These are phyloP conservation scores for Drosophila teissieri DNA, from an alignment of 1,140 invertebrate species.

Conservation along the genomic window DNA sequence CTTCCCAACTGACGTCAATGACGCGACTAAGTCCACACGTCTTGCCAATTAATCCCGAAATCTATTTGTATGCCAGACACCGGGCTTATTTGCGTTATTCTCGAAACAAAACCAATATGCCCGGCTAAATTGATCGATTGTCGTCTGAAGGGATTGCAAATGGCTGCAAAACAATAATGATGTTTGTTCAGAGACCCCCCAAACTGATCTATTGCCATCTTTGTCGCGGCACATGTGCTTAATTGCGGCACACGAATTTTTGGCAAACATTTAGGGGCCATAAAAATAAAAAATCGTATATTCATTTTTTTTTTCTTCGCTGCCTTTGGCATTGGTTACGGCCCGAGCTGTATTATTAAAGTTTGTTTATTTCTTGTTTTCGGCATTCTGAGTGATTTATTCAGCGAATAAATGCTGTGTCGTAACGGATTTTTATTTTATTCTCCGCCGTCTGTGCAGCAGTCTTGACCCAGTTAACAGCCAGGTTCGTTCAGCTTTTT, in stretches of 20 bases:
- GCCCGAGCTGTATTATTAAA: conserved; percentile 22
- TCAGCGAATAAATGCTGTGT: conserved; percentile 22
- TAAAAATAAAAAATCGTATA: conserved; percentile 46
- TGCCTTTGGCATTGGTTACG: conserved; percentile 58
- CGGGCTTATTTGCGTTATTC: conserved; percentile 16
- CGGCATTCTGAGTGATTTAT: conserved; percentile 48
- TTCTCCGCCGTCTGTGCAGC: conserved; percentile 13
- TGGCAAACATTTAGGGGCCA: conserved; percentile 64
- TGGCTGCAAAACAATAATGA: conserved; percentile 27
- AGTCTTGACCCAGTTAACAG: conserved; percentile 58
- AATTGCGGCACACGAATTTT: conserved; percentile 43
- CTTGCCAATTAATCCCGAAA: conserved; percentile 24
- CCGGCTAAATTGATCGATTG: conserved; percentile 26
- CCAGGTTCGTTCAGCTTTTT: conserved; percentile 50
- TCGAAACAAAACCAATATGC: conserved; percentile 30
- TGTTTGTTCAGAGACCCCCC: conserved; percentile 17
- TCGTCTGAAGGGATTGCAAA: conserved; percentile 6
- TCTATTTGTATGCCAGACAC: conserved; percentile 37
- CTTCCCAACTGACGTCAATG: conserved; percentile 50
- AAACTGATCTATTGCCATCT: conserved; percentile 9
- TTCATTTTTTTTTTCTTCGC: conserved; percentile 24
- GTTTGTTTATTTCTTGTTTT: conserved; percentile 27
- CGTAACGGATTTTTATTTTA: conserved; percentile 45
- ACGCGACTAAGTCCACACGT: conserved; percentile 13
- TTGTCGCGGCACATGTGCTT: conserved; percentile 36